Evolutionary conservation across 37 sponge, comb jelly and placozoan species (phyloP).

Genomic region (Mnemiopsis leidyi): DNA sequence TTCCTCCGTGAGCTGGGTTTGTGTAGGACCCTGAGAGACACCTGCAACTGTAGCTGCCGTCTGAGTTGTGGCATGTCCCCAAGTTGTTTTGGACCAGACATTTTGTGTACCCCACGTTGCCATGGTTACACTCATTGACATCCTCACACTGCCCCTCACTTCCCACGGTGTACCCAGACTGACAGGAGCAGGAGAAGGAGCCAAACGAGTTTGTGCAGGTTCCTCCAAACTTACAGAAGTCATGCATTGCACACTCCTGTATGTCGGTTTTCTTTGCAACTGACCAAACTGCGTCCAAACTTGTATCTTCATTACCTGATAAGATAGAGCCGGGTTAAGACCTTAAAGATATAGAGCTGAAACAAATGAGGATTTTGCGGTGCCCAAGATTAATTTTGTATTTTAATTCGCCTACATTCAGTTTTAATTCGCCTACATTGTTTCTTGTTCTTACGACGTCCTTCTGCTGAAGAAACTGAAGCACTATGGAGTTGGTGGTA

Average conservation of each 20-base stretch:
- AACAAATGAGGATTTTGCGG: no score
- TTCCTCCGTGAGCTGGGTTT: background rate
- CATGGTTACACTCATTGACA: conserved; percentile 2
- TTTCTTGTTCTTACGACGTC: no score
- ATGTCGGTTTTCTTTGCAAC: background rate
- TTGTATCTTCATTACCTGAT: no score
- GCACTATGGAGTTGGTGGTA: no score
- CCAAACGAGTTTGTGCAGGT: background rate
- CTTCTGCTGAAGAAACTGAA: no score
- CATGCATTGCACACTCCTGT: background rate
- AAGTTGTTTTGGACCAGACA: background rate
- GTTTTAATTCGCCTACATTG: no score
- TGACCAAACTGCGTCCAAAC: no score
- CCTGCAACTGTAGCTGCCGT: background rate
- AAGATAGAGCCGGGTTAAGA: no score
- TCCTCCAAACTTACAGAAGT: background rate
- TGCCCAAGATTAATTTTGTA: no score
- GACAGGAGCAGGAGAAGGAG: background rate
- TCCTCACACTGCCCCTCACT: conserved; percentile 10
- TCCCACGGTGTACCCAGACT: background rate
- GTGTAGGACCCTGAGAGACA: conserved; percentile 3
- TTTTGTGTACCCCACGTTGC: background rate
- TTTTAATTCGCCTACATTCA: no score
- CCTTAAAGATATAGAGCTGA: no score
- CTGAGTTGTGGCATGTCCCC: background rate